Percentiles rank a stretch among this genome's conserved stretches.
phyloP scores from a whole-genome alignment of 1,140 invertebrate genomes.

The Pachyrhynchus sulphureomaculatus region DNA sequence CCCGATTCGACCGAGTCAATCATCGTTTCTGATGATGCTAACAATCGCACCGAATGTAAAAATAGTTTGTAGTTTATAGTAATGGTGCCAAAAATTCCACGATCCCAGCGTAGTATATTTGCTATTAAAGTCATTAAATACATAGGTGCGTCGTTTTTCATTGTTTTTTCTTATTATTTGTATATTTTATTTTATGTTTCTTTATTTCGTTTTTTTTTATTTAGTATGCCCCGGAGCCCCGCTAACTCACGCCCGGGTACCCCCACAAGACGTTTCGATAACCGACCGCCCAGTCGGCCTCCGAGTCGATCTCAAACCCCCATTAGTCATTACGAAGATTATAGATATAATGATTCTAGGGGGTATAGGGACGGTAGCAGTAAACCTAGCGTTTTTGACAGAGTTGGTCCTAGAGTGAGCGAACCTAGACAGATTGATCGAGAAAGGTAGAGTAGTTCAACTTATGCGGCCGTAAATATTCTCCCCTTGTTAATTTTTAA shows the following conservation, averaged over 20 bases:
- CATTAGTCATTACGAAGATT: conserved; percentile 19
- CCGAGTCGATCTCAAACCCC: conserved; percentile 36
- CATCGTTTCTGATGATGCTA: too few relatives aligned
- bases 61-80: too few relatives aligned
- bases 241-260: conserved; percentile 54
- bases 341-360: conserved; percentile 11
- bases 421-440: conserved; percentile 3
- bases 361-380: neutral
- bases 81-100: too few relatives aligned
- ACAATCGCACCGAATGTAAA: too few relatives aligned
- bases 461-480: too few relatives aligned
- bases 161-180: neutral
- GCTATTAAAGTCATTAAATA: too few relatives aligned
- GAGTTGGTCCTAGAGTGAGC: conserved; percentile 15
- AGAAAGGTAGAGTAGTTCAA: conserved; percentile 21
- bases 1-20: too few relatives aligned
- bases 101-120: too few relatives aligned
- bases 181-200: conserved; percentile 3
- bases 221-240: conserved; percentile 33
- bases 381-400: conserved; percentile 18
- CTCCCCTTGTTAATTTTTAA: too few relatives aligned
- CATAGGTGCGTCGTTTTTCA: too few relatives aligned
- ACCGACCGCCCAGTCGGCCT: conserved; percentile 20
- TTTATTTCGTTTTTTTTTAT: neutral
- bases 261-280: conserved; percentile 46